Conservation (phyloP, 2,113 vertebrate genomes). For the Trichomycterus rosablanca region DNA sequence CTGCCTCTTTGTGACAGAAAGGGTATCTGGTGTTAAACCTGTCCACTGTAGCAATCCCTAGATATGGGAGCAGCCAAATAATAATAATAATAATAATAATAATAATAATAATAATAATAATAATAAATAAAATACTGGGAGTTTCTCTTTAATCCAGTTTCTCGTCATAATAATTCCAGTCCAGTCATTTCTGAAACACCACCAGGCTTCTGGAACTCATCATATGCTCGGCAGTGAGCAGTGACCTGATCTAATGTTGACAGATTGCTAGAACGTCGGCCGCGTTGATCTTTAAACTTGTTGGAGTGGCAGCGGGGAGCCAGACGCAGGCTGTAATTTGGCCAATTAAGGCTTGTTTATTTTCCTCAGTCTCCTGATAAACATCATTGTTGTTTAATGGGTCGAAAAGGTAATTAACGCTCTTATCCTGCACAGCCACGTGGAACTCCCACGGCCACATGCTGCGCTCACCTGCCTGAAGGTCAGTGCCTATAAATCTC, state of each 20-base stretch:
- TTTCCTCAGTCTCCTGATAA: slow-evolving; percentile 37
- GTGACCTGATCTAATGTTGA: slow-evolving; percentile 13
- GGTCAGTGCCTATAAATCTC: slow-evolving; percentile 5
- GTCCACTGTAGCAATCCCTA: too few relatives aligned
- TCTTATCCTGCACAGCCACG: slow-evolving; percentile 15
- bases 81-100: too few relatives aligned
- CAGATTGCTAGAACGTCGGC: slow-evolving; percentile 12
- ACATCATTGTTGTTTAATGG: slow-evolving; percentile 34
- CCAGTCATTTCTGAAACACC: too few relatives aligned
- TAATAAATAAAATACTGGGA: too few relatives aligned
- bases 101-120: too few relatives aligned
- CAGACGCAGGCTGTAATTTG: slow-evolving; percentile 15
- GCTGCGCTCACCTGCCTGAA: slow-evolving; percentile 1
- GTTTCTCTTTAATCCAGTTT: too few relatives aligned
- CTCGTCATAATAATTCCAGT: too few relatives aligned
- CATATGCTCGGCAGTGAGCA: slow-evolving; percentile 22
- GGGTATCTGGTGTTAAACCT: too few relatives aligned
- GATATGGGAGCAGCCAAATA: too few relatives aligned
- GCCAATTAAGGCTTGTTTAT: slow-evolving; percentile 41
- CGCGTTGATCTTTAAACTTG: slow-evolving; percentile 8
- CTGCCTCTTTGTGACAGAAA: too few relatives aligned
- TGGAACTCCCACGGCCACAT: neutral
- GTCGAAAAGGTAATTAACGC: slow-evolving; percentile 40
- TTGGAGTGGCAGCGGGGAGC: neutral
- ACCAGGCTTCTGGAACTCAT: neutral